Evolutionary conservation across 2,888 invertebrate species (phyloP).

Genomic region (Copidosoma aretas): DNA sequence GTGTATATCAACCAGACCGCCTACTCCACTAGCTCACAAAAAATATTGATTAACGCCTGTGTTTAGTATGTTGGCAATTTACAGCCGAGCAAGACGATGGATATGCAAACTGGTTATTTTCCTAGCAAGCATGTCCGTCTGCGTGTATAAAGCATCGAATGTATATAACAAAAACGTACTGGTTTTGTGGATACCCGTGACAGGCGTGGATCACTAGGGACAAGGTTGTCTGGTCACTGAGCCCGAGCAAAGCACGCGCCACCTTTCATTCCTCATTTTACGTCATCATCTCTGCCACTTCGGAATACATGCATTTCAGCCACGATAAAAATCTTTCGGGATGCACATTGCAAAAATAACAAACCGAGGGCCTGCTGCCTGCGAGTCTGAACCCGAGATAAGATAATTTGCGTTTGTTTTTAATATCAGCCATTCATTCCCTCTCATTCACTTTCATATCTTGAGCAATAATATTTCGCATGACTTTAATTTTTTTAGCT

Average conservation of each 20-base stretch:
- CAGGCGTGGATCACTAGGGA: slow-evolving; percentile 2
- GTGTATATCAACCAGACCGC: no score
- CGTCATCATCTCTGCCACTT: background rate
- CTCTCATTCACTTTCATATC: no score
- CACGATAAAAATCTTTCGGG: background rate
- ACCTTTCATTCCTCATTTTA: background rate
- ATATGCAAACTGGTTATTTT: background rate
- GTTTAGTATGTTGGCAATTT: no score
- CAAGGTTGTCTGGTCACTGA: slow-evolving; percentile 48
- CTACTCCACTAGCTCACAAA: no score
- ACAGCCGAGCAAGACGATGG: background rate
- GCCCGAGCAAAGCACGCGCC: slow-evolving; percentile 33
- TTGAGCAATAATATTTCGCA: no score
- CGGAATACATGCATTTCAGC: background rate
- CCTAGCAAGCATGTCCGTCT: background rate
- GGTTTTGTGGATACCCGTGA: background rate
- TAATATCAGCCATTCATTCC: no score
- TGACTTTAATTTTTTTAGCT: no score
- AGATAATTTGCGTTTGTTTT: no score
- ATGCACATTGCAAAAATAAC: slow-evolving; percentile 1
- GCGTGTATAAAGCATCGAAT: background rate
- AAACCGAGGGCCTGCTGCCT: background rate
- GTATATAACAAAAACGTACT: background rate
- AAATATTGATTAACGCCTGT: no score
- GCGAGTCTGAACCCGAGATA: no score